Evolutionary conservation across 2,113 vertebrate genomes (phyloP), one percentile per base, ranked within the genome.

Genomic region (Urocolius indicus): DNA sequence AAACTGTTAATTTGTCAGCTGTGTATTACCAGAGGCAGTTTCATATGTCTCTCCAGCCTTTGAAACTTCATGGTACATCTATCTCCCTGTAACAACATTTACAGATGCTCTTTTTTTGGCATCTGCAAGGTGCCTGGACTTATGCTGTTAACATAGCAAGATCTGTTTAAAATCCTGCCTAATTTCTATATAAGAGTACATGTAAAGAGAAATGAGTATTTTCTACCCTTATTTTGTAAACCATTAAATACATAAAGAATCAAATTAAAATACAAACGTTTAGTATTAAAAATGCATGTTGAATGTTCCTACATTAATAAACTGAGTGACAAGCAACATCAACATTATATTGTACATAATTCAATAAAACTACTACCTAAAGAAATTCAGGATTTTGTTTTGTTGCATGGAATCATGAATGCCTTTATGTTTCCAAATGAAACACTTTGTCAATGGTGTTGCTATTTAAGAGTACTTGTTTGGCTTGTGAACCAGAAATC

Each of bases 1-100:
- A 62, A 93, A 43, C 36, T 69, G 23, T 78, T 91, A 68, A 92
- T 89, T 89, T 95, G 54, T 94, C 84, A 87, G 49, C 77, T 84
- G 62, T 57, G 49, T 38, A 46, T 63, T 82, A 87, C 68, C 87
- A 87, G 68, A 65, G 57, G 80, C 76, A 81, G 86, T 41, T 89
- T 81, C 62, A 79, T 49, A 30, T 79, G 74, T 41, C 41, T 91
- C 58, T 84, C 36, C 84, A 89, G 69, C 36, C 78, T 95, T 68
- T 89, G 84, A 79, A 94, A 90, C 63, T 30, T 74, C 82, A 57
- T 8, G 65, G 72, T 52, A 77, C 75, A 78, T 94, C 92, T 92
- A 45, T 46, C 84, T 86, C 52, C n/a, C 38, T 2, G 2, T 52
- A 86, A 93, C 63, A 96, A 45, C 84, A 76, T 71, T 90, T 88